Evolutionary conservation across 2,113 vertebrate species (phyloP).

Genomic region (Daubentonia madagascariensis): DNA sequence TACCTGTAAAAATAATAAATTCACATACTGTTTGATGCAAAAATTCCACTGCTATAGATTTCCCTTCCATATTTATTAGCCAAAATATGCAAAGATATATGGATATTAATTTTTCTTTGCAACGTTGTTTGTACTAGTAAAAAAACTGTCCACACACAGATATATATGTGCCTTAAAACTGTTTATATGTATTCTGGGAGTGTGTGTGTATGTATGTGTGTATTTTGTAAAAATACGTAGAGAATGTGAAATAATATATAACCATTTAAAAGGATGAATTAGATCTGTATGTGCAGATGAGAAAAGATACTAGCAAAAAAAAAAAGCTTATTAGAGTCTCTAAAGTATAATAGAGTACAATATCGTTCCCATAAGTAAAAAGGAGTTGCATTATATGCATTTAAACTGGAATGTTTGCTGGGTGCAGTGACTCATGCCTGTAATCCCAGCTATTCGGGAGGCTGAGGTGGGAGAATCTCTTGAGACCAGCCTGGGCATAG

Average conservation of each 20-base stretch:
- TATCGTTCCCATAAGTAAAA: not conserved
- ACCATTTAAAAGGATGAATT: not conserved
- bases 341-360: not conserved
- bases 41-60: not conserved
- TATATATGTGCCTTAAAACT: not conserved
- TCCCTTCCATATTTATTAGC: not conserved
- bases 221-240: not conserved
- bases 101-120: not conserved
- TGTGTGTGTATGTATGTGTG: not conserved
- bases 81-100: not conserved
- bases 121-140: not conserved
- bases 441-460: no score
- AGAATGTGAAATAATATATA: not conserved
- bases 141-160: not conserved
- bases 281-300: not conserved
- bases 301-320: not conserved
- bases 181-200: not conserved
- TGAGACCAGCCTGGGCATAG: no score
- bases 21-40: not conserved
- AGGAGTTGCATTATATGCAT: not conserved
- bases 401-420: not conserved
- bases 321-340: not conserved
- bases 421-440: no score
- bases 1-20: not conserved
- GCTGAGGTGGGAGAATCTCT: no score